Conservation (phyloP, 2,888 invertebrate species). For the Tupiocoris notatus region DNA sequence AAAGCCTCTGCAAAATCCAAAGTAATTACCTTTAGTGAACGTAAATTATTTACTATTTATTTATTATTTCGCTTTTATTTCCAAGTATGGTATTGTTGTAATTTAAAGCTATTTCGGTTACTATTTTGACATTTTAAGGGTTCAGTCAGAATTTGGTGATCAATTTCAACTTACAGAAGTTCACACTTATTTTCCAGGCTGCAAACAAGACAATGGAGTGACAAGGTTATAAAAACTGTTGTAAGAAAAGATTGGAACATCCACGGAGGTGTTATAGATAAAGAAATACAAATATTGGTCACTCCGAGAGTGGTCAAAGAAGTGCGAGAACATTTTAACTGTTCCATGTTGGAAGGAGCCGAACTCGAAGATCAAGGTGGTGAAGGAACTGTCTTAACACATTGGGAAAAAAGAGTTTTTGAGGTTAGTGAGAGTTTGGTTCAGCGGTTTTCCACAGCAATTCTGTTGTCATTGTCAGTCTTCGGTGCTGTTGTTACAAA, state of each 20-base stretch:
- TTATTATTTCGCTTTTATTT: too few species aligned
- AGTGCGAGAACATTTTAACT: conserved; percentile 85
- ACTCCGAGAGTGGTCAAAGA: conserved; percentile 87
- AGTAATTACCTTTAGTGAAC: too few species aligned
- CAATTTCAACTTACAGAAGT: too few species aligned
- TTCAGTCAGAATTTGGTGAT: too few species aligned
- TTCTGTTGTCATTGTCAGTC: too few species aligned
- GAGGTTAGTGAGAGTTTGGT: too few species aligned
- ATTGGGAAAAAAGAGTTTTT: conserved; percentile 98
- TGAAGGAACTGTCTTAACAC: conserved; percentile 93
- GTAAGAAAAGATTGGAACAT: conserved; percentile 71
- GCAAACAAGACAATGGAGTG: conserved; percentile 93
- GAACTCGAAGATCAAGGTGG: conserved; percentile 98
- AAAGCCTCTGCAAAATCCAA: conserved; percentile 83
- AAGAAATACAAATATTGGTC: conserved; percentile 81
- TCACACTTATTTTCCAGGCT: conserved; percentile 59
- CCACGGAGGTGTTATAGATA: conserved; percentile 69
- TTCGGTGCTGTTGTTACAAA: too few species aligned
- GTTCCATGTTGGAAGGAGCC: conserved; percentile 85
- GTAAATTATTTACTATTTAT: too few species aligned
- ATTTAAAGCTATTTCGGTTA: too few species aligned
- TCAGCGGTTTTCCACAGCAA: too few species aligned
- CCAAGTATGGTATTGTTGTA: too few species aligned
- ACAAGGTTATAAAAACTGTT: conserved; percentile 72
- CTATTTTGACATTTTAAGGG: neutral